Percentiles rank a stretch among this genome's conserved stretches.
Evolutionary conservation across 2,888 invertebrate genomes (phyloP).

Genomic region (Idaea straminata): DNA sequence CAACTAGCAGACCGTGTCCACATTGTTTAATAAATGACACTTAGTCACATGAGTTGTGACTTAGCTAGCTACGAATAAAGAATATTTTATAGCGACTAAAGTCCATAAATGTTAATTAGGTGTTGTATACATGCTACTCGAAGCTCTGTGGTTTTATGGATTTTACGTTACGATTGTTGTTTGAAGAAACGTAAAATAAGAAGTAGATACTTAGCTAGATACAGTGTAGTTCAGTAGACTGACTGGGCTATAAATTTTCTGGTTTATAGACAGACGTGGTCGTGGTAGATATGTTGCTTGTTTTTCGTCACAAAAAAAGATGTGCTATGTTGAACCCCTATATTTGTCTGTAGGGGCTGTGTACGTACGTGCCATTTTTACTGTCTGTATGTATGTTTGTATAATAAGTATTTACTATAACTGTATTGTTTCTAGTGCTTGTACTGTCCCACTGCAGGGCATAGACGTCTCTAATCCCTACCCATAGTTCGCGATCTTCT

Average conservation of each 20-base stretch:
- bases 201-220: not conserved
- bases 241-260: constrained; percentile 39
- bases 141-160: not conserved
- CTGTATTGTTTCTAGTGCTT: too few relatives aligned
- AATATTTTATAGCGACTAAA: too few relatives aligned
- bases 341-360: not conserved
- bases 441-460: too few relatives aligned
- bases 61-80: not conserved
- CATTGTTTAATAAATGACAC: too few relatives aligned
- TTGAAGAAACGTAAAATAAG: not conserved
- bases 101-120: not conserved
- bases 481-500: too few relatives aligned
- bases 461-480: too few relatives aligned
- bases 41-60: too few relatives aligned
- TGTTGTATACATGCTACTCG: not conserved
- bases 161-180: not conserved
- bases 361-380: too few relatives aligned
- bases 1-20: too few relatives aligned
- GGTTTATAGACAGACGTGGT: constrained; percentile 35
- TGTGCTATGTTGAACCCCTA: not conserved
- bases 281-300: constrained; percentile 12
- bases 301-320: not conserved
- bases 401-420: too few relatives aligned
- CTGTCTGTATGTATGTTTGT: too few relatives aligned
- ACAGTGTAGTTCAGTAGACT: not conserved